Evolutionary conservation across 2,888 invertebrate species (phyloP), one percentile per base, ranked within the genome.

Genomic region (Lamproptera curius): DNA sequence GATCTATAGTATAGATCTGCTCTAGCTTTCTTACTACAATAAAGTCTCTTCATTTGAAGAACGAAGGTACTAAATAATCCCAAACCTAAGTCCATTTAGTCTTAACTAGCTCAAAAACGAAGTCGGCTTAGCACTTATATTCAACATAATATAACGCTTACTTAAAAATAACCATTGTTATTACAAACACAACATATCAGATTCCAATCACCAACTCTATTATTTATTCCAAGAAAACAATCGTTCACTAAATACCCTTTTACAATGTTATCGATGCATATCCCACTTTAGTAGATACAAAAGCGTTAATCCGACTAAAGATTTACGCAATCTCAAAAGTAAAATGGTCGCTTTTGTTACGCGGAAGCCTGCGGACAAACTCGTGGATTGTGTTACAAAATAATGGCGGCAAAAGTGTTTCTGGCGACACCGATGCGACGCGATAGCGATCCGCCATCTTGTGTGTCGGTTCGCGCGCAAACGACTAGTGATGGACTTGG

Each of bases 321-420:
- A 42, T 23, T 16, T 23, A 16, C 26, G 46, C 38, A 43, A 44
- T 46, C 20, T 35, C 16, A 41, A 50, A 42, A 46, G 40, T 50
- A 37, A 28, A 47, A 35, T 37, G 35, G 17, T 13, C 33, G n/a
- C n/a, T n/a, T n/a, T n/a, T n/a, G n/a, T n/a, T n/a, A n/a, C n/a
- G n/a, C n/a, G 43, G 46, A 40, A 54, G 52, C 53, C 43, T 38
- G 35, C 52, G 54, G 47, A 48, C 63, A 68, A 68, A 70, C 68
- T 65, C 46, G 42, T 54, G 61, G 67, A 55, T 70, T 61, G 67
- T 64, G 63, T 73, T 74, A 67, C 72, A 57, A 65, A 72, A 75
- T 72, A 74, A 70, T 73, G 65, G 62, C 70, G 54, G 63, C 59
- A 56, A 67, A 71, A 74, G 76, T 73, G 76, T 75, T 71, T 67